Evolutionary conservation across 2,888 invertebrate genomes (phyloP).

Genomic region (Xylota sylvarum): DNA sequence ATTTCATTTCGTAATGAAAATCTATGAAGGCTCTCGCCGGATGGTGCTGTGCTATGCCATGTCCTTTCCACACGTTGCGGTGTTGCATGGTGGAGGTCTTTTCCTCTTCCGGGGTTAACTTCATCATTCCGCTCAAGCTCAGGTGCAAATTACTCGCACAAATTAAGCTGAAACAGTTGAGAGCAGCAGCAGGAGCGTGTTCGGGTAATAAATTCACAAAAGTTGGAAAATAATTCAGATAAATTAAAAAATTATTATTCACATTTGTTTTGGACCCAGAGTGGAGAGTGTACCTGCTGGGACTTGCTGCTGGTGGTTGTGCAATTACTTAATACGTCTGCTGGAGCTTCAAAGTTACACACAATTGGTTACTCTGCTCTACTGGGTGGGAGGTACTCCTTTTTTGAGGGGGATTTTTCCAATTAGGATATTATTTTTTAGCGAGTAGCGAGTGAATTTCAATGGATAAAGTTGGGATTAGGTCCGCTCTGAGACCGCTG

Average conservation of each 20-base stretch:
- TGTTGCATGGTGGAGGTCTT: constrained; percentile 27
- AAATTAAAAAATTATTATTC: constrained; percentile 77
- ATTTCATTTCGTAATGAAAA: constrained; percentile 77
- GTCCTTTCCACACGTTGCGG: constrained; percentile 27
- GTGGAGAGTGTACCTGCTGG: constrained; percentile 23
- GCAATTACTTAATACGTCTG: constrained; percentile 75
- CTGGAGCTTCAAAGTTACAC: constrained; percentile 45
- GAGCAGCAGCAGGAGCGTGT: constrained; percentile 51
- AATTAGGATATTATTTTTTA: constrained; percentile 67
- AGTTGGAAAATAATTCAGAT: constrained; percentile 75
- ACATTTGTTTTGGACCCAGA: constrained; percentile 64
- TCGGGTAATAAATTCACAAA: constrained; percentile 76
- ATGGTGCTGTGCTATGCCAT: background rate
- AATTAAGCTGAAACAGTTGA: constrained; percentile 76
- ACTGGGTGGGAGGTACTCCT: background rate
- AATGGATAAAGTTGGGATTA: background rate
- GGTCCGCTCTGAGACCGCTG: too few species aligned
- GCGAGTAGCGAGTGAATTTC: background rate
- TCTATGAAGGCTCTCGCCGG: constrained; percentile 62
- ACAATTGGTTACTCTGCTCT: constrained; percentile 15
- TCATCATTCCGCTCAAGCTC: constrained; percentile 74
- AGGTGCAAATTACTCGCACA: constrained; percentile 76
- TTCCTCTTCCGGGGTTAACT: constrained; percentile 69
- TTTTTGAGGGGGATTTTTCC: constrained; percentile 32
- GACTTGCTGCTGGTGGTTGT: constrained; percentile 52